phyloP scores from a whole-genome alignment of 2,797 vertebrate genomes.

The Bradypodion pumilum region DNA sequence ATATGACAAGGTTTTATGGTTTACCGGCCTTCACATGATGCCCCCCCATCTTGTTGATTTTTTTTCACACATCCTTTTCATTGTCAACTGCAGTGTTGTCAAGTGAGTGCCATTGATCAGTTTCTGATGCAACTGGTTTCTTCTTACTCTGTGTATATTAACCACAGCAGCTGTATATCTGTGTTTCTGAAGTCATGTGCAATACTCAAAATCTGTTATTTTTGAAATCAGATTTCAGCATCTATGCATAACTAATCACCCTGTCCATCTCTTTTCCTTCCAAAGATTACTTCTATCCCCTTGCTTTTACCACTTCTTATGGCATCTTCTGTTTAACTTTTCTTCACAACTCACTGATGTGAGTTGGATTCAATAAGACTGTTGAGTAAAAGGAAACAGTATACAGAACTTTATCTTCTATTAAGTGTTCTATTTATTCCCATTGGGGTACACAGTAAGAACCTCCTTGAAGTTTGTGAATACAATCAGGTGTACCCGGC shows the following conservation, averaged over 20 bases:
- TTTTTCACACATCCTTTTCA: background rate
- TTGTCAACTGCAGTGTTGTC: background rate
- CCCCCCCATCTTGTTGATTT: too few relatives aligned
- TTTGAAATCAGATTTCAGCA: background rate
- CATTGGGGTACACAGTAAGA: too few relatives aligned
- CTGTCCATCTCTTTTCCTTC: background rate
- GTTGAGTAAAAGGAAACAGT: background rate
- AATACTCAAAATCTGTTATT: background rate
- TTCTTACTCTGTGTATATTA: background rate
- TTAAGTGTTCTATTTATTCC: background rate
- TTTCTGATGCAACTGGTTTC: background rate
- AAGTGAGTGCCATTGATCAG: background rate
- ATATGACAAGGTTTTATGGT: background rate
- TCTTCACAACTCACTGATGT: background rate
- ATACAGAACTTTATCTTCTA: background rate
- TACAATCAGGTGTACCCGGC: too few relatives aligned
- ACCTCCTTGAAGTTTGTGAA: too few relatives aligned
- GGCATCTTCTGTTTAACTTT: background rate
- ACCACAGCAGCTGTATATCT: background rate
- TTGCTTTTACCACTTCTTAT: background rate
- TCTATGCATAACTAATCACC: background rate
- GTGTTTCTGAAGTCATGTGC: background rate
- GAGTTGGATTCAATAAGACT: background rate
- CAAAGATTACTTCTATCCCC: background rate
- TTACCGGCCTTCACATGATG: background rate